Evolutionary conservation across 30 jellyfish, hydroid and myxozoan genomes (phyloP), one percentile per base, ranked within the genome.

Genomic region (Hydractinia symbiolongicarpus): DNA sequence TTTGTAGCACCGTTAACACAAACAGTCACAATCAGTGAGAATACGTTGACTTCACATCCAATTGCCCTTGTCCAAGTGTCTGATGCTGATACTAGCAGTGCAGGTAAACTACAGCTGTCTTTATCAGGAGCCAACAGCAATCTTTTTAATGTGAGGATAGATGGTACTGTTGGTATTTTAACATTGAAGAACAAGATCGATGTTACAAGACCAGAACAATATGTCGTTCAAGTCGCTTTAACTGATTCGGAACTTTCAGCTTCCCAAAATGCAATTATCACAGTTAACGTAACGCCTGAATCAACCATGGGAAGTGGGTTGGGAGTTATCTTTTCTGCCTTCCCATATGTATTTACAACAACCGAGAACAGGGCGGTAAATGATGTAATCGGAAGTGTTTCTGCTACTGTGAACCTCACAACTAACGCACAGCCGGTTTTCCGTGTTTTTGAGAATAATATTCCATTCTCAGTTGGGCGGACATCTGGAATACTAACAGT

Each of bases 31-130:
- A 88, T 93, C 20, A 86, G 91, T 7, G 96, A 88, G 60, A 62
- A 79, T 67, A 87, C 95, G 20, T 61, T 71, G 66, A 58, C 72
- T 4, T 21, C 83, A 13, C 52, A 68, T 54, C 83, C 77, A 66
- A 58, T 90, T 82, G 66, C 84, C 55, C 86, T 55, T 58, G 84
- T 87, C 14, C 49, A 57, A 8, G 98, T 95, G 19, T 85, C 93
- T 13, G 98, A 93, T 70, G 82, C 71, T 6, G 98, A 93, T 55
- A 77, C 88, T 11, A 44, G 16, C 60, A 77, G 50, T 77, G 52
- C 56, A 55, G 66, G 60, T 55, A 77, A 21, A 14, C 60, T 77
- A 40, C 53, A 54, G 9, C 56, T 77, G 78, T 9, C 85, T 8
- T 4, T 77, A 4, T 11, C 51, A n/a, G 81, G 62, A 72, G 49